These are phyloP conservation scores for Andricus curvator DNA, from an alignment of 2,888 invertebrate genomes.

Conservation along the genomic window DNA sequence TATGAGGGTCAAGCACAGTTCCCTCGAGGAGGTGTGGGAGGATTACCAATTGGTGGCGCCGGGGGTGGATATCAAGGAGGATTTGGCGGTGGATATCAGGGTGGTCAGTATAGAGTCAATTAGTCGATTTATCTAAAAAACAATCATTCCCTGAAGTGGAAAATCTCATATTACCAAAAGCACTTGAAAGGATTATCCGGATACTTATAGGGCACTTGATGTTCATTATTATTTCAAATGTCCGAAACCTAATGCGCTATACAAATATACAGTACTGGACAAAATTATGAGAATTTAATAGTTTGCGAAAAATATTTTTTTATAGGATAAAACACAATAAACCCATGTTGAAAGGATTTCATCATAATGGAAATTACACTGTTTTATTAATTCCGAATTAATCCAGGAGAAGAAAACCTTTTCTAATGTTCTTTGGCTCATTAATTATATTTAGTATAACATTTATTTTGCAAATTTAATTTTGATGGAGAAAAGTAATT, in stretches of 20 bases:
- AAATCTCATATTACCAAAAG: constrained; percentile 1
- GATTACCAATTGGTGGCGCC: constrained; percentile 51
- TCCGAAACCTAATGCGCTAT: neutral
- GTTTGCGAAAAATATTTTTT: too few species aligned
- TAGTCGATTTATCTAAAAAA: constrained; percentile 31
- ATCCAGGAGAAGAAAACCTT: too few species aligned
- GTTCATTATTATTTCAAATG: neutral
- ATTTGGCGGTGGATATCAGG: constrained; percentile 57
- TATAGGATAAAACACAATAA: too few species aligned
- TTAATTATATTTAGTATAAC: too few species aligned
- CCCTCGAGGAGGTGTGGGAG: constrained; percentile 60
- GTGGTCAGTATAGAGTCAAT: constrained; percentile 53
- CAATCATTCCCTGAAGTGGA: constrained; percentile 4
- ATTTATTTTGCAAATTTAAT: too few species aligned
- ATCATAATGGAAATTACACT: too few species aligned
- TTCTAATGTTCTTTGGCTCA: too few species aligned
- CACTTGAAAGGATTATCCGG: constrained; percentile 12
- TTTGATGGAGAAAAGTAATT: too few species aligned
- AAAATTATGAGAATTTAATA: too few species aligned
- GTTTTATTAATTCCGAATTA: too few species aligned
- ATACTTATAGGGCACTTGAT: neutral
- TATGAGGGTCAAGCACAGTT: constrained; percentile 79
- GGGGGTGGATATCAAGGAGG: constrained; percentile 44
- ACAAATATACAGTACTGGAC: too few species aligned
- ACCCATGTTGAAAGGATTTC: too few species aligned